These are phyloP conservation scores for Tiliacea citrago DNA, from an alignment of 2,888 invertebrate genomes.

Conservation along the genomic window DNA sequence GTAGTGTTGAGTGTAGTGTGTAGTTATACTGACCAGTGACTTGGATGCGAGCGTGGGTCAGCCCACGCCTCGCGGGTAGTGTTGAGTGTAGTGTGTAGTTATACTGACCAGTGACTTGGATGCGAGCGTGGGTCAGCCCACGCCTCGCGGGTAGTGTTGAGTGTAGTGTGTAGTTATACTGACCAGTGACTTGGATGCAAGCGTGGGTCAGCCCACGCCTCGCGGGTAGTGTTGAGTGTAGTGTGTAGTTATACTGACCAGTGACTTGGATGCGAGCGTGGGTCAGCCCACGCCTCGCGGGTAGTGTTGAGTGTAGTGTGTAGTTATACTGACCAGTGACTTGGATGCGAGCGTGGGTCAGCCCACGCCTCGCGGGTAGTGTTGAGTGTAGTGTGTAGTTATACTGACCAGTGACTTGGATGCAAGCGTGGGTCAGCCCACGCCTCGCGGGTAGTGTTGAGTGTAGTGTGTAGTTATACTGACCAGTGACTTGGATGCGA, in stretches of 20 bases:
- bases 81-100: conserved; percentile 65
- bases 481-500: too few species aligned
- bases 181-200: conserved; percentile 62
- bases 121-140: conserved; percentile 78
- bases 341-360: conserved; percentile 70
- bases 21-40: too few species aligned
- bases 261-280: conserved; percentile 66
- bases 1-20: too few species aligned
- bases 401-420: too few species aligned
- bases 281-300: conserved; percentile 81
- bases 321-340: conserved; percentile 58
- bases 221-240: conserved; percentile 72
- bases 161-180: conserved; percentile 61
- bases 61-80: conserved; percentile 77
- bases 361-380: conserved; percentile 71
- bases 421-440: too few species aligned
- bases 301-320: conserved; percentile 64
- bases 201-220: conserved; percentile 82
- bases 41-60: too few species aligned
- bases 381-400: too few species aligned
- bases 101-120: conserved; percentile 62
- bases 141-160: conserved; percentile 79
- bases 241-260: conserved; percentile 54
- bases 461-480: too few species aligned
- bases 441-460: too few species aligned